Conservation (phyloP, 2,113 vertebrate species). For the Spea multiplicata region DNA sequence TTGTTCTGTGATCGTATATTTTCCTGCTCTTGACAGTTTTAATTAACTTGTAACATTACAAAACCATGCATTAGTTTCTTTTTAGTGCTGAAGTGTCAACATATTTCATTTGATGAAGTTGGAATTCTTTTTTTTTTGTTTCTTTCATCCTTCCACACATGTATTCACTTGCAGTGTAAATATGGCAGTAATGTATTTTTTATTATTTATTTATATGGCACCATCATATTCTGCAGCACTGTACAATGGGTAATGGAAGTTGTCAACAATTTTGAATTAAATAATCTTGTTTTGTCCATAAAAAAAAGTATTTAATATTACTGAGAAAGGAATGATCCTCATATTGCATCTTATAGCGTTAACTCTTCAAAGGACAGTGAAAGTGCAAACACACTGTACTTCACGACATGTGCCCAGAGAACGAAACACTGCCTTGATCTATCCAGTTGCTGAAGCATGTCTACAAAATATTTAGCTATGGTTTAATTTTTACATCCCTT, state of each 20-base stretch:
- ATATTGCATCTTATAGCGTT: not conserved
- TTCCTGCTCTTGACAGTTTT: slow-evolving; percentile 37
- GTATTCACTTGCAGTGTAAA: no score
- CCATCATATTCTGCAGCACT: no score
- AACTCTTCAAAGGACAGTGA: slow-evolving; percentile 33
- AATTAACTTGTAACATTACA: slow-evolving; percentile 55
- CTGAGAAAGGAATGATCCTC: not conserved
- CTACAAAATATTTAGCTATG: slow-evolving; percentile 54
- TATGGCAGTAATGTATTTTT: no score
- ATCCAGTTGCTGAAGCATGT: slow-evolving; percentile 45
- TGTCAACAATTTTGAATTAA: no score
- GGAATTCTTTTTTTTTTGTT: not conserved
- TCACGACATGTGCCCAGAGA: slow-evolving; percentile 24
- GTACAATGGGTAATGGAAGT: no score
- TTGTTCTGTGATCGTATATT: slow-evolving; percentile 31
- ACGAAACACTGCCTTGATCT: slow-evolving; percentile 39
- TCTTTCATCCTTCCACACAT: not conserved
- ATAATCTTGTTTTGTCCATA: no score
- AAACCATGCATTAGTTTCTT: slow-evolving; percentile 52
- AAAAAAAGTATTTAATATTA: no score
- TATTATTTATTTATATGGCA: no score
- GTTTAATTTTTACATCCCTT: slow-evolving; percentile 45
- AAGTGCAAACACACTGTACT: slow-evolving; percentile 27
- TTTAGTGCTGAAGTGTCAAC: slow-evolving; percentile 47
- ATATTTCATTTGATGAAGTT: slow-evolving; percentile 57